Percentiles rank a stretch among this genome's conserved stretches.
Evolutionary conservation across 2,888 invertebrate genomes (phyloP).

Genomic region (Theristus sp.): DNA sequence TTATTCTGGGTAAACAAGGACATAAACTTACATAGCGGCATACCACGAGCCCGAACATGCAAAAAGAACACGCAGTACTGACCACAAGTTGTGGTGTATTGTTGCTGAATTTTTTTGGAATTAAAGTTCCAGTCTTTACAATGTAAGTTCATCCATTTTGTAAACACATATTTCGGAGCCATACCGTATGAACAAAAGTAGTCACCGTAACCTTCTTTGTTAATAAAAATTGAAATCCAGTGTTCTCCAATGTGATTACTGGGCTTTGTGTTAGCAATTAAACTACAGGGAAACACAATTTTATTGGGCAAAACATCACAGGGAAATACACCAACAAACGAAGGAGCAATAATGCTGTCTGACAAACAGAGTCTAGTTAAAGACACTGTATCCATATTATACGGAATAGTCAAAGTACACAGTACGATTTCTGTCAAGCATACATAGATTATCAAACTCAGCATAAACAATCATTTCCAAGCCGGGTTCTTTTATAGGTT

Average conservation of each 20-base stretch:
- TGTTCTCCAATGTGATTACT: background rate
- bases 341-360: background rate
- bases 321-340: background rate
- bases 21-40: background rate
- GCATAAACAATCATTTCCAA: background rate
- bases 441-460: slow-evolving; percentile 1
- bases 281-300: background rate
- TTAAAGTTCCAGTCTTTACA: background rate
- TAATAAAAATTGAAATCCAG: background rate
- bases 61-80: background rate
- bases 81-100: background rate
- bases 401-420: slow-evolving; percentile 1
- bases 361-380: background rate
- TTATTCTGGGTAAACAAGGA: background rate
- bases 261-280: background rate
- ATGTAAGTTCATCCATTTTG: background rate
- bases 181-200: background rate
- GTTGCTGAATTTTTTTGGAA: background rate
- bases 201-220: background rate
- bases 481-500: background rate
- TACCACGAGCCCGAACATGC: background rate
- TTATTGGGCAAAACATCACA: background rate
- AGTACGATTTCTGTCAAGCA: background rate
- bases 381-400: background rate
- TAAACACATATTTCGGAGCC: background rate